These are phyloP conservation scores for Nudaria mundana DNA, from an alignment of 2,888 invertebrate genomes.

Conservation along the genomic window DNA sequence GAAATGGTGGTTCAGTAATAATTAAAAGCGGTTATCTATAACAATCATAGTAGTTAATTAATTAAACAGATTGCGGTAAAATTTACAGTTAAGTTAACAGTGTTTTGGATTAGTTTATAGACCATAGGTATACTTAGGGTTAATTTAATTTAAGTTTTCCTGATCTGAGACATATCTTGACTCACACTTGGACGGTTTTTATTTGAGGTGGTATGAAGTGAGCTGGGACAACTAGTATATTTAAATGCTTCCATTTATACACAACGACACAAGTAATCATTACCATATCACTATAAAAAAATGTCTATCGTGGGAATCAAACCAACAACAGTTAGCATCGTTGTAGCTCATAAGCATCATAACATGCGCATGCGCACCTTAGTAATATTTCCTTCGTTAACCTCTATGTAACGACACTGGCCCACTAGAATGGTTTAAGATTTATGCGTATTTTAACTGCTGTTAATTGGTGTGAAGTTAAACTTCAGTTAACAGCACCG, in stretches of 20 bases:
- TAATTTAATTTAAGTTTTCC: no score
- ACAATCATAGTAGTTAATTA: slow-evolving; percentile 14
- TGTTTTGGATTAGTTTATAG: no score
- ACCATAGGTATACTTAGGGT: no score
- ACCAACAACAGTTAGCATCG: slow-evolving; percentile 4
- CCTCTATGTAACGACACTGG: slow-evolving; percentile 15
- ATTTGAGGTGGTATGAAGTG: no score
- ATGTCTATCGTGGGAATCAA: slow-evolving; percentile 11
- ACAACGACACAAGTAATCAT: no score
- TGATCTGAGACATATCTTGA: no score
- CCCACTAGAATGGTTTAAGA: slow-evolving; percentile 13
- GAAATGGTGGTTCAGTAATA: slow-evolving; percentile 14
- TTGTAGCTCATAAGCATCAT: no score
- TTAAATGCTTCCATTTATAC: no score
- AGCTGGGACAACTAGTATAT: no score
- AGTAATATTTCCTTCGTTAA: slow-evolving; percentile 35
- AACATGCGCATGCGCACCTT: slow-evolving; percentile 12
- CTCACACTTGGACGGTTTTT: no score
- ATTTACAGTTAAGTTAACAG: no score
- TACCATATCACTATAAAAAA: no score
- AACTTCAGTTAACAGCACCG: slow-evolving; percentile 7
- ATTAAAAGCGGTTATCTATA: slow-evolving; percentile 11
- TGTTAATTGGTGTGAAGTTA: slow-evolving; percentile 22
- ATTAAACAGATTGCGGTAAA: slow-evolving; percentile 15
- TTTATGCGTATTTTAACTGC: slow-evolving; percentile 20